Evolutionary conservation across 2,888 invertebrate species (phyloP).

Genomic region (Lordiphosa andalusiaca): DNA sequence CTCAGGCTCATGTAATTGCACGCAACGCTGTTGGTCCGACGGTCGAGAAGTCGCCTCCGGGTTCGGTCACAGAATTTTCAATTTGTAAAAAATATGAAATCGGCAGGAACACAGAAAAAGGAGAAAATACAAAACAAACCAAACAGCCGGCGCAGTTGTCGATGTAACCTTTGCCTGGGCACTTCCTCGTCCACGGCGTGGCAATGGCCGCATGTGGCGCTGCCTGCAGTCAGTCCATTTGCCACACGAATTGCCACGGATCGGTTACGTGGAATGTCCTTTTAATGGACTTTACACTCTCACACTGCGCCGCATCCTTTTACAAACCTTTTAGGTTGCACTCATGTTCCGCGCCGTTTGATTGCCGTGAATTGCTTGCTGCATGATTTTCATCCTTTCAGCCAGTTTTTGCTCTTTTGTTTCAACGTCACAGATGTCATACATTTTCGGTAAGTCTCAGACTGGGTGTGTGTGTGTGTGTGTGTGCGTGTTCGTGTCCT

Average conservation of each 20-base stretch:
- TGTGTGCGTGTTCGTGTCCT: conserved; percentile 9
- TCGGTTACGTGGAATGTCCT: conserved; percentile 73
- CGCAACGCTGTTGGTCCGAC: conserved; percentile 57
- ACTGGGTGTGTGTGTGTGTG: no score
- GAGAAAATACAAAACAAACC: conserved; percentile 49
- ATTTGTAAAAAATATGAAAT: conserved; percentile 68
- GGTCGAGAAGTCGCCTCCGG: conserved; percentile 44
- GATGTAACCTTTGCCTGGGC: conserved; percentile 14
- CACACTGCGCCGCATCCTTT: conserved; percentile 63
- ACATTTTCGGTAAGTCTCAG: conserved; percentile 23
- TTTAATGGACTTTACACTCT: conserved; percentile 71
- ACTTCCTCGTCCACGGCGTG: conserved; percentile 11
- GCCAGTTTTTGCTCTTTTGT: conserved; percentile 31
- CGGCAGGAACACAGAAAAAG: conserved; percentile 21
- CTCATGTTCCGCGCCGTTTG: conserved; percentile 70
- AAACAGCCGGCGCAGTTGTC: conserved; percentile 30
- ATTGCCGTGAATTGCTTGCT: conserved; percentile 72
- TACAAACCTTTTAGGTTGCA: conserved; percentile 60
- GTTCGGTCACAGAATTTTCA: conserved; percentile 61
- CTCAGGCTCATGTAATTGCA: conserved; percentile 73
- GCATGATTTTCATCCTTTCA: conserved; percentile 69
- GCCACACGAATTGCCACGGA: conserved; percentile 63
- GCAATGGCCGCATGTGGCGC: conserved; percentile 57
- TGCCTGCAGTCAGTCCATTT: conserved; percentile 57
- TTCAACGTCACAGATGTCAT: conserved; percentile 54